Base-by-base conservation (phyloP, 2,797 vertebrate species). In the Buceros bicornis region DNA sequence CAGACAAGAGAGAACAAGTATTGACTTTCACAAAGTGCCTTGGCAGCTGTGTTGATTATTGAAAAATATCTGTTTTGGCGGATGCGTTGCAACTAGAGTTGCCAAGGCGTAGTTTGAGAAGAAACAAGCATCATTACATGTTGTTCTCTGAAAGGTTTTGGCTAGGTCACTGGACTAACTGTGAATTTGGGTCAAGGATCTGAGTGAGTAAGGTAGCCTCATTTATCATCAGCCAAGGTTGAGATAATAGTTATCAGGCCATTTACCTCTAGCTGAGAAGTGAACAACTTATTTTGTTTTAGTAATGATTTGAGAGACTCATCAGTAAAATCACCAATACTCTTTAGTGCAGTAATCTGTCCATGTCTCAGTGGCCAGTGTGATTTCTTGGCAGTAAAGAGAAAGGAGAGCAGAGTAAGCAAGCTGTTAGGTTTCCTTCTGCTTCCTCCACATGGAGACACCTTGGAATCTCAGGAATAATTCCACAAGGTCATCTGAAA, bases 241-340 rank as follows among this genome's bases (percentile, higher is more conserved):
- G 80, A 97, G 95, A 91, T 94, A 97, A 94, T 77, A 96, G 96
- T 94, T 96, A 96, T 97, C 94, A 95, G 93, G 96, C 95, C 94
- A 70, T 96, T 96, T 96, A 93, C 97, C 95, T 97, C 85, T 92
- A 94, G 93, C 97, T 97, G 97, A 87, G 97, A 96, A 94, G 72
- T 66, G 94, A 98, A 95, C 89, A 94, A 83, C 95, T 97, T 96
- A 95, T 87, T 98, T 98, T 97, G 93, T 96, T 97, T 97, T 91
- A 83, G 93, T 96, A 97, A 97, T 97, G 95, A 97, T 96, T 97
- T 97, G 95, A 98, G 91, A 97, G 85, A 35, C 72, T 98, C 93
- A 95, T 98, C 97, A 97, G 97, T 98, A 97, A 97, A 97, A 96
- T 97, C 90, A 95, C 87, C 95, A 95, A 96, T 98, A 97, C 56